These are phyloP conservation scores for Alloscopus bannaensis DNA, from an alignment of 2,888 invertebrate genomes.

Conservation along the genomic window DNA sequence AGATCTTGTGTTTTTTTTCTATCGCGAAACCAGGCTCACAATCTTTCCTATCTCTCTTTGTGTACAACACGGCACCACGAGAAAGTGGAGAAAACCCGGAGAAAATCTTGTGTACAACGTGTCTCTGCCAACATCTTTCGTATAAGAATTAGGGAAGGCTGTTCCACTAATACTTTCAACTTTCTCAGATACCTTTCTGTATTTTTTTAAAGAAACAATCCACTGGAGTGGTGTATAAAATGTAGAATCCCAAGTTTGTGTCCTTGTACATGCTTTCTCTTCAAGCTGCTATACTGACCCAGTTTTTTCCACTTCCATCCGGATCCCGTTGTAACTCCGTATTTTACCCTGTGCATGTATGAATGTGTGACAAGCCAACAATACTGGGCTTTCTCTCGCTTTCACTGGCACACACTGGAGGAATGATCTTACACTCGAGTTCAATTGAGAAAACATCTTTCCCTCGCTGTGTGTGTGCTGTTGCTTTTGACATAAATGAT, in stretches of 20 bases:
- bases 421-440: constrained; percentile 31
- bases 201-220: constrained; percentile 27
- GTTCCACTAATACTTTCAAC: constrained; percentile 26
- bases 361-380: constrained; percentile 17
- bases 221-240: background rate
- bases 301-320: constrained; percentile 28
- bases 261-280: constrained; percentile 11
- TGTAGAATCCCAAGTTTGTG: no score
- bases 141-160: no score
- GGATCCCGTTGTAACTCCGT: constrained; percentile 8
- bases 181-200: background rate
- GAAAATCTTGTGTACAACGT: no score
- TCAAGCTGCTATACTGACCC: constrained; percentile 30
- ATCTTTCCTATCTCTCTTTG: no score
- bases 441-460: constrained; percentile 9
- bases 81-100: no score
- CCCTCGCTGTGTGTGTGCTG: constrained; percentile 9
- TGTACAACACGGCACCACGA: no score
- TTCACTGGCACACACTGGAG: constrained; percentile 1
- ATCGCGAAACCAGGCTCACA: no score
- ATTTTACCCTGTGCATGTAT: constrained; percentile 5
- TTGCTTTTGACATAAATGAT: constrained; percentile 40
- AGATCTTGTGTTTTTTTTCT: background rate
- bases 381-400: no score
- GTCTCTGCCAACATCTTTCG: no score